phyloP scores from a whole-genome alignment of 2,888 invertebrate genomes.

The Dicroscelio sp. region DNA sequence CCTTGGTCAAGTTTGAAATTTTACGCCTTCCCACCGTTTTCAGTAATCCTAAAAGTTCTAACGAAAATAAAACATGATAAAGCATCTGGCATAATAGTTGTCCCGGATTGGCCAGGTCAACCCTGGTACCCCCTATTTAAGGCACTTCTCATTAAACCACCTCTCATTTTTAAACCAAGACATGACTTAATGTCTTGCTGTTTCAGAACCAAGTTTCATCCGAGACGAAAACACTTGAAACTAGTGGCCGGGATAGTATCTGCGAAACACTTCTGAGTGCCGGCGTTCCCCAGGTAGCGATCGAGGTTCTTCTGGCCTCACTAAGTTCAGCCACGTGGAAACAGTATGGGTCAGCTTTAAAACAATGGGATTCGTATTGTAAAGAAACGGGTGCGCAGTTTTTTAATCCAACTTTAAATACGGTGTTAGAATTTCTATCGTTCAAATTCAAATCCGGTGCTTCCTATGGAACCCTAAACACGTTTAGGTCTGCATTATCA shows the following conservation, averaged over 20 bases:
- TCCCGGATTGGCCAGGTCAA: slow-evolving; percentile 87
- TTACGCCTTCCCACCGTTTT: slow-evolving; percentile 87
- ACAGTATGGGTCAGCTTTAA: slow-evolving; percentile 49
- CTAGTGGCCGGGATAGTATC: slow-evolving; percentile 63
- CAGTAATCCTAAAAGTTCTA: slow-evolving; percentile 84
- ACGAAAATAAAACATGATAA: slow-evolving; percentile 86
- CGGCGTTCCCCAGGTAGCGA: slow-evolving; percentile 16
- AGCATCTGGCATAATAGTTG: slow-evolving; percentile 87
- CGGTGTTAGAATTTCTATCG: slow-evolving; percentile 23
- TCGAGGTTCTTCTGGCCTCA: slow-evolving; percentile 50
- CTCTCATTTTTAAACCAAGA: slow-evolving; percentile 53
- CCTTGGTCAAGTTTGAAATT: slow-evolving; percentile 67
- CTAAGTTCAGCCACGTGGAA: slow-evolving; percentile 49
- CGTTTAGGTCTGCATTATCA: slow-evolving; percentile 44
- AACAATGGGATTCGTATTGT: slow-evolving; percentile 47
- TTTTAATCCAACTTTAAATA: background rate
- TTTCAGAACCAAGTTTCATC: slow-evolving; percentile 25
- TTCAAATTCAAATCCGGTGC: slow-evolving; percentile 16
- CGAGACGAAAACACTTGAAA: background rate
- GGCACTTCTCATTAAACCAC: slow-evolving; percentile 24
- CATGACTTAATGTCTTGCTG: background rate
- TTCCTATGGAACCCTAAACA: slow-evolving; percentile 52
- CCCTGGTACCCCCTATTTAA: slow-evolving; percentile 79
- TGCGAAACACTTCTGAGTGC: slow-evolving; percentile 50
- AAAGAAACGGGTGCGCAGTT: background rate